phyloP scores from a whole-genome alignment of 2,113 vertebrate genomes.

The Antennarius striatus region DNA sequence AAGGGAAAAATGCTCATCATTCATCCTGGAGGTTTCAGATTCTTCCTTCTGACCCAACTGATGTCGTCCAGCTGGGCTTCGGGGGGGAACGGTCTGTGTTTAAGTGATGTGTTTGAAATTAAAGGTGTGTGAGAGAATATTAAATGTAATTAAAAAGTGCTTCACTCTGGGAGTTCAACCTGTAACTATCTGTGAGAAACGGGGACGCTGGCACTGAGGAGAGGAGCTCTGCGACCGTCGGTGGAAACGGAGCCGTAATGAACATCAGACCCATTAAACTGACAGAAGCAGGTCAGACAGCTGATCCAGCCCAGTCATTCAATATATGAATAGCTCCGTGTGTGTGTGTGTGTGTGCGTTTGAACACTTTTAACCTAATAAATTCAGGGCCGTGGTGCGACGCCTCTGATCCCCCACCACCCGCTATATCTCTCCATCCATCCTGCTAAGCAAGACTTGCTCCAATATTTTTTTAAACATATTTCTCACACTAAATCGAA shows the following conservation, averaged over 20 bases:
- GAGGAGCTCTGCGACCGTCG: constrained; percentile 44
- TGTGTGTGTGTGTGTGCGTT: constrained; percentile 55
- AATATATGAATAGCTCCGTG: constrained; percentile 77
- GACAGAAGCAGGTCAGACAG: constrained; percentile 79
- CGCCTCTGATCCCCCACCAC: constrained; percentile 57
- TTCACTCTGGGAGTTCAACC: constrained; percentile 53
- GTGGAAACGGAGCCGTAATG: constrained; percentile 68
- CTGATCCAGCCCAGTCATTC: constrained; percentile 76
- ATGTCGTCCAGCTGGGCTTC: constrained; percentile 10
- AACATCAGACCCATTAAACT: constrained; percentile 75
- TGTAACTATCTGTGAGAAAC: constrained; percentile 56
- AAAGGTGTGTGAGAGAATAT: neutral
- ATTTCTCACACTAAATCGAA: constrained; percentile 51
- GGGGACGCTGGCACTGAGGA: constrained; percentile 55
- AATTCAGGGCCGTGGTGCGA: constrained; percentile 52
- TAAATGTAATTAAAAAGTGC: constrained; percentile 60
- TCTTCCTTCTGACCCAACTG: constrained; percentile 2
- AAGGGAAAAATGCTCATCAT: neutral
- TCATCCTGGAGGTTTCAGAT: constrained; percentile 9
- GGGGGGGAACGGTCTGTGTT: neutral
- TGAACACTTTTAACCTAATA: constrained; percentile 80
- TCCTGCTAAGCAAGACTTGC: constrained; percentile 40
- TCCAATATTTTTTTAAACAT: constrained; percentile 52
- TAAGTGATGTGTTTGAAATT: neutral
- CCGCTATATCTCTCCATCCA: constrained; percentile 53